A percentile compares a stretch with the other conserved stretches of the same genome.
These are phyloP conservation scores for Brevimyrus niger DNA, from an alignment of 2,113 vertebrate species.

Conservation along the genomic window DNA sequence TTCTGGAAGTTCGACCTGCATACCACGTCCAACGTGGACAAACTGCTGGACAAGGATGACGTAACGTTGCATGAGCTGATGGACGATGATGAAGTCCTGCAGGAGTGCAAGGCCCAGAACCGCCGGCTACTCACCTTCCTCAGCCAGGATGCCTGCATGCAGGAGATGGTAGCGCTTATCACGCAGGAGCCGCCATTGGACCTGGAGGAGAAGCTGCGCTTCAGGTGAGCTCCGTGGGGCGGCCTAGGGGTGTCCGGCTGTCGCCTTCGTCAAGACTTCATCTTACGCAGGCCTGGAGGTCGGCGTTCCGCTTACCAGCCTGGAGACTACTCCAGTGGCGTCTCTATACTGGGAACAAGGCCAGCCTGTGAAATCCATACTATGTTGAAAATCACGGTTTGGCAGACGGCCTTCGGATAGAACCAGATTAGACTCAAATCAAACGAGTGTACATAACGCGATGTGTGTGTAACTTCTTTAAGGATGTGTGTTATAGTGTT, in stretches of 20 bases:
- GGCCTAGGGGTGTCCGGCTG: background rate
- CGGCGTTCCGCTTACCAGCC: background rate
- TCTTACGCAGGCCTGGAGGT: background rate
- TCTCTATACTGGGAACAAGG: background rate
- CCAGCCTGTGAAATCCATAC: background rate
- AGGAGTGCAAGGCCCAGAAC: slow-evolving; percentile 97
- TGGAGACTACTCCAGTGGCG: background rate
- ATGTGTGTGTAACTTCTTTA: background rate
- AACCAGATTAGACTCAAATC: background rate
- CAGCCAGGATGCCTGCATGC: slow-evolving; percentile 85
- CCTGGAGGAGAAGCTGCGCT: slow-evolving; percentile 90
- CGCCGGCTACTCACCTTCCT: slow-evolving; percentile 86
- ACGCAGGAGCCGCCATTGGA: slow-evolving; percentile 81
- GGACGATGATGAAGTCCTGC: slow-evolving; percentile 92
- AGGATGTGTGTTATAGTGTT: background rate
- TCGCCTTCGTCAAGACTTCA: background rate
- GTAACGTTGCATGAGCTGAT: slow-evolving; percentile 86
- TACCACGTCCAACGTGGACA: slow-evolving; percentile 88
- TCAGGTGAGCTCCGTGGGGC: slow-evolving; percentile 71
- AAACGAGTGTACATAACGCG: background rate
- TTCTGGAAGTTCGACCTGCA: slow-evolving; percentile 99
- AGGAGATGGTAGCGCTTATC: slow-evolving; percentile 85
- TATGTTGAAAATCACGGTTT: background rate
- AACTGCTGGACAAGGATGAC: slow-evolving; percentile 88
- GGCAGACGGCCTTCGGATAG: background rate